Evolutionary conservation across 1,140 invertebrate genomes (phyloP), one percentile per base, ranked within the genome.

Genomic region (Babylonia areolata): DNA sequence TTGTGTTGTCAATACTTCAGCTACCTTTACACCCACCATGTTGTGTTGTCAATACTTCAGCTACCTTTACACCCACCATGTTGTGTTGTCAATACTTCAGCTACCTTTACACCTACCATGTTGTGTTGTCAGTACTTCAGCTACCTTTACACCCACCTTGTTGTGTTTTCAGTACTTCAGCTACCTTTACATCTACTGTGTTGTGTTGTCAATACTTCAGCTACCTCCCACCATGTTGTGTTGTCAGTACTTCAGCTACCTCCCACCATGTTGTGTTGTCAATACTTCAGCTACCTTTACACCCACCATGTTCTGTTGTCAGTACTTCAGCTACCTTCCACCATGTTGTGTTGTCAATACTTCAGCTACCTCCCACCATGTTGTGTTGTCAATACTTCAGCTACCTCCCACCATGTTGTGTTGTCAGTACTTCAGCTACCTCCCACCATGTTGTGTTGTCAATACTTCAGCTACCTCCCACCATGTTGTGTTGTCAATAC

Each of bases 321-420:
- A 73, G 6, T 37, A 73, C 12, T 73, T 73, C 46, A 51, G 46
- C 46, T 51, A 51, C 46, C 46, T 51, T 51, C 9, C 46, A 51
- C 46, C 46, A 51, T 2, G 46, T 17, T 51, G 9, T 51, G 46
- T 51, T 51, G 46, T 12, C 46, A 2, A 17, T 51, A 51, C 46
- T 51, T 51, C 2, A 51, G 46, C 46, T 2, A 51, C 0, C 46
- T 64, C 0, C 58, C 28, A 23, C 54, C 17, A 20, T 81, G 46
- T 90, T 87, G 85, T 87, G 81, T 91, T n/a, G 94, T 51, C 90
- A 95, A 94, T 98, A 98, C 94, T 99, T 99, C 93, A 96, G 97
- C 90, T 99, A 98, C 95, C 95, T 99, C 54, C 15, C 6, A 28
- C 85, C 96, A 98, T 92, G 96, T 96, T 94, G 96, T 99, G 94